phyloP scores from a whole-genome alignment of 1,140 invertebrate genomes.

The Triops longicaudatus region DNA sequence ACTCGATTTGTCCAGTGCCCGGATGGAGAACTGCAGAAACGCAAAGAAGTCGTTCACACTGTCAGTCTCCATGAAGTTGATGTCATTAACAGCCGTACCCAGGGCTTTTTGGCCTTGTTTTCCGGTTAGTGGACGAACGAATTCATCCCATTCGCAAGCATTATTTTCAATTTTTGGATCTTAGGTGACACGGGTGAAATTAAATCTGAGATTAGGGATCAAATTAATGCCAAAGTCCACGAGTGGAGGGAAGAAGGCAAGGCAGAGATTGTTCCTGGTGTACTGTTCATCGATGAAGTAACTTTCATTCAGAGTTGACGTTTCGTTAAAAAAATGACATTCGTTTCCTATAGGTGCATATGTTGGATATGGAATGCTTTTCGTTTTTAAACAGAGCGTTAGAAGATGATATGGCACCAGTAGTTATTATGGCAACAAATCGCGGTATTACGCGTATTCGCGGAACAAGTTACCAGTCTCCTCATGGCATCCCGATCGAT shows the following conservation, averaged over 20 bases:
- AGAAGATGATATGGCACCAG: conserved; percentile 93
- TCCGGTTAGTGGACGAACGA: conserved; percentile 54
- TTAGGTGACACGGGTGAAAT: conserved; percentile 96
- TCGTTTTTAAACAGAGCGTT: conserved; percentile 93
- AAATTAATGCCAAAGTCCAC: conserved; percentile 95
- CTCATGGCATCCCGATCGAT: conserved; percentile 95
- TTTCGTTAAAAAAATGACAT: neutral
- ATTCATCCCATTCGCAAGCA: neutral
- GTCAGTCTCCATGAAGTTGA: conserved; percentile 98
- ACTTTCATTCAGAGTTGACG: neutral
- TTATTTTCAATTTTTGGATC: conserved; percentile 26
- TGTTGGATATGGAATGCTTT: conserved; percentile 98
- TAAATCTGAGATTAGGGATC: conserved; percentile 92
- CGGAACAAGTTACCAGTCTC: conserved; percentile 79
- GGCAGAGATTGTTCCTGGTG: conserved; percentile 95
- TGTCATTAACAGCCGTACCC: conserved; percentile 93
- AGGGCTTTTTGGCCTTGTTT: conserved; percentile 95
- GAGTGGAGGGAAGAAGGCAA: conserved; percentile 99
- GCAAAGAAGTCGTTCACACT: conserved; percentile 98
- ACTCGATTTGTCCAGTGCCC: conserved; percentile 96
- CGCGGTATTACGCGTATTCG: conserved; percentile 91
- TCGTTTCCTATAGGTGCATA: conserved; percentile 65
- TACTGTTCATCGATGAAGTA: conserved; percentile 82
- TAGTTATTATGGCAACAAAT: conserved; percentile 99
- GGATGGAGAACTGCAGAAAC: conserved; percentile 91